Evolutionary conservation across 2,888 invertebrate genomes (phyloP).

Genomic region (Phoronis australis): DNA sequence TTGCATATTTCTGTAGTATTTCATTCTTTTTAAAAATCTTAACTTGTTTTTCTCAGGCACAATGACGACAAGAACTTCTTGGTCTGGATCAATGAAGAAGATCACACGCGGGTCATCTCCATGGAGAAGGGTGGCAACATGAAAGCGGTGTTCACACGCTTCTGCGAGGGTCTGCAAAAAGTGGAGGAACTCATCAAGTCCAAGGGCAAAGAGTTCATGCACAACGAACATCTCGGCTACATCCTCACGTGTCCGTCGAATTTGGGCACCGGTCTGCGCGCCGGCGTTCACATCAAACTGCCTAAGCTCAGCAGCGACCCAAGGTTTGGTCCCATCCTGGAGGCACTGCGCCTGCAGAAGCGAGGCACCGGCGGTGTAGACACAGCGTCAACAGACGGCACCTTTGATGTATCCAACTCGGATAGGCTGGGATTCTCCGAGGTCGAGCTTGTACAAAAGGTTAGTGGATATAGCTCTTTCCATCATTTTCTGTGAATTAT

Average conservation of each 20-base stretch:
- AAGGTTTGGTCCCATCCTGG: constrained; percentile 73
- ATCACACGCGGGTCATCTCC: constrained; percentile 77
- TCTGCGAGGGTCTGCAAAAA: background rate
- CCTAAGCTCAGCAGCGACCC: constrained; percentile 68
- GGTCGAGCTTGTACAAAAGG: constrained; percentile 33
- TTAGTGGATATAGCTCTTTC: too few relatives aligned
- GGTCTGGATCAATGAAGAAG: constrained; percentile 78
- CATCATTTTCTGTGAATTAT: too few relatives aligned
- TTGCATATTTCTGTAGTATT: too few relatives aligned
- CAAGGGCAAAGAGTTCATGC: constrained; percentile 64
- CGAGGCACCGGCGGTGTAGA: constrained; percentile 53
- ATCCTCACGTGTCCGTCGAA: constrained; percentile 80
- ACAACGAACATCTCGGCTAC: constrained; percentile 73
- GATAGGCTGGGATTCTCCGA: constrained; percentile 40
- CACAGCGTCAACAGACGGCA: constrained; percentile 39
- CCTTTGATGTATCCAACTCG: constrained; percentile 44
- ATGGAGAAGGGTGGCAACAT: too few relatives aligned
- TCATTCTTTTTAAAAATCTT: too few relatives aligned
- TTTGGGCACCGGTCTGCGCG: constrained; percentile 85
- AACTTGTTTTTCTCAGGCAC: too few relatives aligned
- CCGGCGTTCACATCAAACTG: constrained; percentile 89
- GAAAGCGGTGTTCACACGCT: too few relatives aligned
- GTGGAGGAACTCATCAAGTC: too few relatives aligned
- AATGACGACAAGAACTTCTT: constrained; percentile 55
- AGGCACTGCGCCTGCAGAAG: constrained; percentile 71